phyloP scores from a whole-genome alignment of 2,888 invertebrate genomes.

The Scaptomyza parva region DNA sequence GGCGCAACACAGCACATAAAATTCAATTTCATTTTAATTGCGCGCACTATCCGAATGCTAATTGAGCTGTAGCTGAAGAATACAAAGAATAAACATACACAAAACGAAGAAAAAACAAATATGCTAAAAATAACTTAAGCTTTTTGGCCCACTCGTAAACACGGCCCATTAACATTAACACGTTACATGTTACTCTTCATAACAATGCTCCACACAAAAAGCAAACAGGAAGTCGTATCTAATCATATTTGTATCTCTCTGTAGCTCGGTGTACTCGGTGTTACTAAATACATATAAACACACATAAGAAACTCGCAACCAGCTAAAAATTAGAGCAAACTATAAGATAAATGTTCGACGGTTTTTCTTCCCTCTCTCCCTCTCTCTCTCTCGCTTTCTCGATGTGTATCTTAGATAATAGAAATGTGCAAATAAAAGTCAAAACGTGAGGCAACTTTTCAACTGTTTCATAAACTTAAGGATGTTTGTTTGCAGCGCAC shows the following conservation, averaged over 20 bases:
- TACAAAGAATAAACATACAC: slow-evolving; percentile 32
- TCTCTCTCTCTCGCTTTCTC: too few relatives aligned
- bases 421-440: slow-evolving; percentile 70
- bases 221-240: slow-evolving; percentile 76
- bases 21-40: slow-evolving; percentile 79
- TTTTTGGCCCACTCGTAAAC: slow-evolving; percentile 57
- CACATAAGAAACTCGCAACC: slow-evolving; percentile 71
- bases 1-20: slow-evolving; percentile 72
- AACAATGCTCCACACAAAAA: slow-evolving; percentile 43
- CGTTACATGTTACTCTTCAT: slow-evolving; percentile 47
- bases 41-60: slow-evolving; percentile 70
- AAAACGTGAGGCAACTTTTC: slow-evolving; percentile 70
- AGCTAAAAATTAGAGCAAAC: slow-evolving; percentile 71
- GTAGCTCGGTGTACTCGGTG: slow-evolving; percentile 53
- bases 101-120: slow-evolving; percentile 12
- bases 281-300: slow-evolving; percentile 79
- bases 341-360: slow-evolving; percentile 49
- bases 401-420: slow-evolving; percentile 56
- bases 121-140: slow-evolving; percentile 34
- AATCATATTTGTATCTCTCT: slow-evolving; percentile 60
- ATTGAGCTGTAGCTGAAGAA: slow-evolving; percentile 63
- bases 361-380: too few relatives aligned
- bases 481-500: slow-evolving; percentile 28
- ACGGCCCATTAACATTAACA: slow-evolving; percentile 62
- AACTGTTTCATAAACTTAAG: slow-evolving; percentile 44